Percentiles rank a stretch among this genome's conserved stretches.
phyloP scores from a whole-genome alignment of 1,140 invertebrate species.

The Trichonephila inaurata region DNA sequence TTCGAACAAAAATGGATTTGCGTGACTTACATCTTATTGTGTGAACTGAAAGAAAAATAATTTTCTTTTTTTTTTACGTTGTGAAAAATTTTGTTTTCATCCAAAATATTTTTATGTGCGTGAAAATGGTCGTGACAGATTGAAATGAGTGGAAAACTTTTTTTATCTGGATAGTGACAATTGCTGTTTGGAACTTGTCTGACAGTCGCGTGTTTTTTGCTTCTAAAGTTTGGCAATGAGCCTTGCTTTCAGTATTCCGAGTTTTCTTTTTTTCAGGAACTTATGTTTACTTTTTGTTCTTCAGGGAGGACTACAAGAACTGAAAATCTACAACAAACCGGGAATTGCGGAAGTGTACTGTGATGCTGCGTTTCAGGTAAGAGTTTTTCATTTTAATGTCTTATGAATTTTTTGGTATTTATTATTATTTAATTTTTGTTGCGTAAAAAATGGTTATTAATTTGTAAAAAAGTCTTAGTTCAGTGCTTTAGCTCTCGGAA shows the following conservation, averaged over 20 bases:
- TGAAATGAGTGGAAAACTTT: conserved; percentile 22
- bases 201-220: conserved; percentile 36
- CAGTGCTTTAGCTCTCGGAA: too few relatives aligned
- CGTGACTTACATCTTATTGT: neutral
- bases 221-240: conserved; percentile 61
- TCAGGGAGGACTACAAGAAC: conserved; percentile 88
- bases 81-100: neutral
- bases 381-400: conserved; percentile 43
- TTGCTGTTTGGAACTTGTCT: neutral
- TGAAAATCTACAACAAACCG: conserved; percentile 86
- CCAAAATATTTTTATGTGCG: neutral
- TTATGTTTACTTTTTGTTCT: conserved; percentile 81
- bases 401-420: neutral
- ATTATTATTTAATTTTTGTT: too few relatives aligned
- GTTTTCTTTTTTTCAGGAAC: conserved; percentile 56
- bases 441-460: too few relatives aligned
- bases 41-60: neutral
- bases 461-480: too few relatives aligned
- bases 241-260: conserved; percentile 35
- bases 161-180: conserved; percentile 32
- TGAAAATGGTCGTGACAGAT: neutral
- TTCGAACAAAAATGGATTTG: conserved; percentile 1
- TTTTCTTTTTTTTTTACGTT: neutral
- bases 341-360: conserved; percentile 87
- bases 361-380: conserved; percentile 81